Base-by-base conservation (phyloP, 2,888 invertebrate species). In the Anoplius nigerrimus region DNA sequence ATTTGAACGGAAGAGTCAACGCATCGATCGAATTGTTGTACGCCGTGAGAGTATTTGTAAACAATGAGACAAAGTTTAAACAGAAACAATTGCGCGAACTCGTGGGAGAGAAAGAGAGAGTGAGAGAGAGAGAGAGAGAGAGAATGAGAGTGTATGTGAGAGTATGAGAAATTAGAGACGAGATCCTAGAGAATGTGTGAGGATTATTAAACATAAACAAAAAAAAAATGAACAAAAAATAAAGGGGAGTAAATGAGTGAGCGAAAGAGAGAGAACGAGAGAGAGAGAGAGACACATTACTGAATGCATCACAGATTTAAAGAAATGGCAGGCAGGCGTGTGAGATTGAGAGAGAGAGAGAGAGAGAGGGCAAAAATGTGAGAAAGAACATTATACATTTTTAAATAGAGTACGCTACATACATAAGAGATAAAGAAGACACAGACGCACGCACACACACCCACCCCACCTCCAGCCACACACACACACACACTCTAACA, bases 361-460 rank as follows among this genome's bases (percentile, higher is more conserved):
- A n/a, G n/a, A 34, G 34, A 34, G 34, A 34, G 34, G 34, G n/a
- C n/a, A n/a, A 70, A 62, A 70, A 65, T 58, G 63, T 51, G 69
- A 69, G n/a, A 64, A 72, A 58, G 13, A 58, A 63, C 68, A 71
- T 77, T 78, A 80, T 77, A 82, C 78, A 81, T 80, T 84, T 82
- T 82, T 81, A 76, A 81, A 80, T 75, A 79, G 71, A 76, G 71
- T 80, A 82, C 69, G 72, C 75, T 78, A 79, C 75, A 79, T 82
- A 78, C 69, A 78, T 75, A 63, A 78, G 11, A 11, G 11, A 6
- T 34, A 34, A 34, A 34, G 8, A 11, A 34, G 34, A 34, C 34
- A 34, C 11, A 2, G 34, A 48, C n/a, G n/a, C 16, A 48, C 48
- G 34, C 4, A 34, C 6, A 34, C 4, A 34, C 34, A 34, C n/a